A percentile compares a stretch with the other conserved stretches of the same genome.
Conservation (phyloP, 2,888 invertebrate species). For the Stenotaenia linearis region DNA sequence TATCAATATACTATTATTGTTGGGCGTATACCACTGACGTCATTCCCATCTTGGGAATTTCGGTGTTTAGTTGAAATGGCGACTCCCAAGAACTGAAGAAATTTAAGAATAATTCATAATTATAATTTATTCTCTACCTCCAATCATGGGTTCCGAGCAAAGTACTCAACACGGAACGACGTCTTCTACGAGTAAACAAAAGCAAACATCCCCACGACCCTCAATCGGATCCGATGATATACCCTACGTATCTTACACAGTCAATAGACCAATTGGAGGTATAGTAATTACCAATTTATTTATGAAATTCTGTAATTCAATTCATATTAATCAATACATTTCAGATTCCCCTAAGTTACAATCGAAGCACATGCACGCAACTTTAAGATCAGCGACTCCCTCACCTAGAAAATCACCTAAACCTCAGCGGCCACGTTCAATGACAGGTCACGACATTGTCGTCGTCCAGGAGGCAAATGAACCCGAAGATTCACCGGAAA, state of each 20-base stretch:
- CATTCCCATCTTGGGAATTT: background rate
- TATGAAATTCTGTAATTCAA: background rate
- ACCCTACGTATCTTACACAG: conserved; percentile 86
- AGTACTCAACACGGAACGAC: conserved; percentile 41
- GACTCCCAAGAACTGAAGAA: background rate
- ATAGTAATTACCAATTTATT: conserved; percentile 36
- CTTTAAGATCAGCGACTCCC: conserved; percentile 38
- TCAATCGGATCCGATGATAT: conserved; percentile 85
- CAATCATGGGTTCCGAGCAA: conserved; percentile 45
- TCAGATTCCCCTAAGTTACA: conserved; percentile 71
- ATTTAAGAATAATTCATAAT: conserved; percentile 24
- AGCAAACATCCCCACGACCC: conserved; percentile 75
- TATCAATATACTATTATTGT: background rate
- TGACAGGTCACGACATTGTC: conserved; percentile 60
- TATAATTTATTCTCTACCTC: conserved; percentile 24
- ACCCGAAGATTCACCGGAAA: conserved; percentile 57
- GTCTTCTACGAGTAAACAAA: conserved; percentile 41
- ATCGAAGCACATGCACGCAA: conserved; percentile 42
- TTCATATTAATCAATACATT: conserved; percentile 26
- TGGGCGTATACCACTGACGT: background rate
- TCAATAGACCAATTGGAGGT: conserved; percentile 81
- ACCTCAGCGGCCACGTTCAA: conserved; percentile 38
- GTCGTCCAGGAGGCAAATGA: conserved; percentile 69
- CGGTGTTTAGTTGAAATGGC: background rate
- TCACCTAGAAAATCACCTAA: conserved; percentile 39